Evolutionary conservation across 37 sponge, comb jelly and placozoan genomes (phyloP), one percentile per base, ranked within the genome.

Genomic region (Geodia barretti): DNA sequence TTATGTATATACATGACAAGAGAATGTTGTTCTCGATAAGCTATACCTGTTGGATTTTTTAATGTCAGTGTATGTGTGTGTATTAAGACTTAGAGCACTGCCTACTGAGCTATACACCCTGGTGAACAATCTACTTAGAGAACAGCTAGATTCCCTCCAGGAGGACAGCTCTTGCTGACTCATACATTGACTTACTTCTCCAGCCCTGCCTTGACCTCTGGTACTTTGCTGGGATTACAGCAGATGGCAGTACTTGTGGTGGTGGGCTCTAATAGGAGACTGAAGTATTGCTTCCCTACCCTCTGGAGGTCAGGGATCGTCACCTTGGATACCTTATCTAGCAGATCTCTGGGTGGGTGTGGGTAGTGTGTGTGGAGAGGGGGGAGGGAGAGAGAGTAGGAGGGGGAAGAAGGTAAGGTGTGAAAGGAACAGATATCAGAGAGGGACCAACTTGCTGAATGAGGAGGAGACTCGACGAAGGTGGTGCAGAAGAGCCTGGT

Each of bases 211-310:
- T 47, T 80, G 43, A 96, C 77, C 37, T 93, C 92, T 35, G 79
- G 60, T 0, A 87, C 89, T 58, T 96, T 96, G 32, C 78, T 80
- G 47, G 94, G 86, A 63, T 88, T 96, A 60, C 95, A 94, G 62
- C 91, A 88, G 36, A 96, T 80, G n/a, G 86, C 91, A 62, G 91
- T 91, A 20, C 61, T 64, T 14, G 90, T 35, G 9, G 39, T 21
- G 17, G 33, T 21, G 9, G 89, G 86, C 36, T 85, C 84, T 70
- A 96, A 94, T 67, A 96, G 40, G 41, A 32, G 39, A 3, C 73
- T 47, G 47, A 96, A 89, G 81, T 96, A 96, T 41, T 42, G 29
- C 32, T 28, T 43, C 21, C 89, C 97, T n/a, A 93, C 95, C 21
- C 80, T 40, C 65, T 75, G 62, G 40, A 96, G 26, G 59, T 96